Conservation (phyloP, 2,888 invertebrate genomes). For the Catotricha subobsoleta region DNA sequence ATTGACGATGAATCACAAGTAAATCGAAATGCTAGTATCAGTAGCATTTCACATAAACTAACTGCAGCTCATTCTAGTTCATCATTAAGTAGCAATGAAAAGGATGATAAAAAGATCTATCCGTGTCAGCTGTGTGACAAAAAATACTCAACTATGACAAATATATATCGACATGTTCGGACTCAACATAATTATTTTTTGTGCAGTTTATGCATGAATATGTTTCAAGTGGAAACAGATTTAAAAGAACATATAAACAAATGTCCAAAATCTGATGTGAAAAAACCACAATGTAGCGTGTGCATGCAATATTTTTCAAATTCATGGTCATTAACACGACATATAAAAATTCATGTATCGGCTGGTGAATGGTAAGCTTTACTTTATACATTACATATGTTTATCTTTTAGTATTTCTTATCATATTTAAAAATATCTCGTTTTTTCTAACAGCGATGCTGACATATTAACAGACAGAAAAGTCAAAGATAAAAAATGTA, state of each 20-base stretch:
- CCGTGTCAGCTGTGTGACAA: slow-evolving; percentile 14
- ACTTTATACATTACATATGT: neutral
- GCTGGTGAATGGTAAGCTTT: slow-evolving; percentile 1
- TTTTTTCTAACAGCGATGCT: neutral
- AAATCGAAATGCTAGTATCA: neutral
- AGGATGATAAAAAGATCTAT: slow-evolving; percentile 8
- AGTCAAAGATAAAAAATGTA: neutral
- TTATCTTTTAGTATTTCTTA: neutral
- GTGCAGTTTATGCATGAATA: slow-evolving; percentile 11
- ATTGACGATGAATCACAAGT: neutral
- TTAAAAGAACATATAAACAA: slow-evolving; percentile 7
- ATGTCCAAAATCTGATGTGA: slow-evolving; percentile 1
- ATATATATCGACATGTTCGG: slow-evolving; percentile 14
- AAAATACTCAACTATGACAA: slow-evolving; percentile 13
- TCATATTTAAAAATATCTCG: neutral
- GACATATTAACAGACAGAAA: neutral
- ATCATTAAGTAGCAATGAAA: neutral
- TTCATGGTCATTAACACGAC: slow-evolving; percentile 13
- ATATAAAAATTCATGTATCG: slow-evolving; percentile 11
- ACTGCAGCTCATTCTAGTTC: neutral
- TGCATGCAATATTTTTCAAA: slow-evolving; percentile 13
- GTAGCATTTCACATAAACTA: neutral
- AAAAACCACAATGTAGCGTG: slow-evolving; percentile 11
- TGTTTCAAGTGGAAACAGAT: slow-evolving; percentile 6
- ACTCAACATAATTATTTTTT: slow-evolving; percentile 13